Conservation (phyloP, 2,113 vertebrate genomes). For the chimpanzee (Pan troglodytes) region NHGRI_mPanTro3-v2.1_pri NC_072408.2:7446001-7446500, state of each 20-base stretch:
- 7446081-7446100: not conserved
- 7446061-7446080: not conserved
- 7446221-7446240: not conserved
- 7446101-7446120: not conserved
- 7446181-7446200: not conserved
- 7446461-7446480: not conserved
- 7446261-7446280: not conserved
- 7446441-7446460: not conserved
- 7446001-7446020: not conserved
- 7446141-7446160: not conserved
- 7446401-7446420: not conserved
- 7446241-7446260: not conserved
- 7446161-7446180: not conserved
- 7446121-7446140: not conserved
- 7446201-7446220: not conserved
- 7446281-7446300: constrained; percentile 22
- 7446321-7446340: not conserved
- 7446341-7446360: not conserved
- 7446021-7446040: not conserved
- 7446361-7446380: constrained; percentile 6
- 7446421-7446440: not conserved
- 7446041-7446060: not conserved
- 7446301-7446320: not conserved
- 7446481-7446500: not conserved
- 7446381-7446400: not conserved